These are phyloP conservation scores for Alligator mississippiensis DNA, from an alignment of 2,113 vertebrate species.

Conservation along the genomic window DNA sequence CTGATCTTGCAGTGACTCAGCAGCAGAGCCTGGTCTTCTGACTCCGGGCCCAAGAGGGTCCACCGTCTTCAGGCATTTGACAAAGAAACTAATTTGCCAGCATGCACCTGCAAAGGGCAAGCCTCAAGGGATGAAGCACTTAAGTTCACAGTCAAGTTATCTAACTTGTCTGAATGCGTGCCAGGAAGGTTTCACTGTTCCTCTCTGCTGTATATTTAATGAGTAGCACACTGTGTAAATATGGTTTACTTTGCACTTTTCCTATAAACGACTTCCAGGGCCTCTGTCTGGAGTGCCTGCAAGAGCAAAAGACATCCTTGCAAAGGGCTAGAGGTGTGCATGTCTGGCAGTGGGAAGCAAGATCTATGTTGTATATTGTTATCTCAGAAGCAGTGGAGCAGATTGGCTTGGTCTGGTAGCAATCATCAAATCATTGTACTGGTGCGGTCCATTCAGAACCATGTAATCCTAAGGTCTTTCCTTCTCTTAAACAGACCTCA, in stretches of 20 bases:
- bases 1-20: background rate
- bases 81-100: background rate
- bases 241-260: background rate
- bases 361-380: background rate
- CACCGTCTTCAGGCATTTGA: accelerated
- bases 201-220: background rate
- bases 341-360: background rate
- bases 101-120: background rate
- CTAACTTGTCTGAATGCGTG: background rate
- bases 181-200: background rate
- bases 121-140: background rate
- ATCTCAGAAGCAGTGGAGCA: background rate
- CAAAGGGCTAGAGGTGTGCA: background rate
- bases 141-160: background rate
- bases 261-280: background rate
- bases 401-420: background rate
- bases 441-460: background rate
- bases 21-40: background rate
- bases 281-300: background rate
- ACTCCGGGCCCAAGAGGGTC: background rate
- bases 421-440: background rate
- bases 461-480: background rate
- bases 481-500: background rate
- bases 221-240: background rate
- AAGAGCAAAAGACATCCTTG: background rate